phyloP scores from a whole-genome alignment of 2,797 vertebrate species.

The Hoplostethus mediterraneus region DNA sequence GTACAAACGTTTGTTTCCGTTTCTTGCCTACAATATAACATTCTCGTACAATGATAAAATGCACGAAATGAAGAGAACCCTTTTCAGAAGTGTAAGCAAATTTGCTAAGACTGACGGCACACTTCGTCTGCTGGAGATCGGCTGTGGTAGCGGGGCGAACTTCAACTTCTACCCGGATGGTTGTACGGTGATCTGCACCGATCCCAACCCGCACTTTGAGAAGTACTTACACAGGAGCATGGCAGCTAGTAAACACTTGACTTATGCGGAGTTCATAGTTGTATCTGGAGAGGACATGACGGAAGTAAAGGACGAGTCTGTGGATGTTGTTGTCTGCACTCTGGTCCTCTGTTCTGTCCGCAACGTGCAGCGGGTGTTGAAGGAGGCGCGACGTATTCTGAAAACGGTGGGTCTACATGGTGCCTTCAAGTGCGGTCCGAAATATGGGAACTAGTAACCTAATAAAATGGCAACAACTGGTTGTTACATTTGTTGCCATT shows the following conservation, averaged over 20 bases:
- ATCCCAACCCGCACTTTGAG: constrained; percentile 82
- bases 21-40: constrained; percentile 71
- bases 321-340: constrained; percentile 89
- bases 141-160: constrained; percentile 82
- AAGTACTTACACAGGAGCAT: constrained; percentile 81
- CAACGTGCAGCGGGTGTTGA: constrained; percentile 72
- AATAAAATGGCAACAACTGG: too few relatives aligned
- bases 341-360: constrained; percentile 89
- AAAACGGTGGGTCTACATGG: constrained; percentile 80
- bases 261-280: constrained; percentile 78
- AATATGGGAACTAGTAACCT: not conserved
- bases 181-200: constrained; percentile 80
- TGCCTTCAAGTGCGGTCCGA: constrained; percentile 16
- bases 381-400: constrained; percentile 85
- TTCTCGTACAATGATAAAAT: constrained; percentile 77
- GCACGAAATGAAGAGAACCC: constrained; percentile 75
- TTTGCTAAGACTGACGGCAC: constrained; percentile 63
- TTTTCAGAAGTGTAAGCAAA: constrained; percentile 72
- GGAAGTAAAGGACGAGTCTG: constrained; percentile 75
- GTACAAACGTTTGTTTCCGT: constrained; percentile 84
- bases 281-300: constrained; percentile 83
- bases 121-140: constrained; percentile 80
- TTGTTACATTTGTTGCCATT: too few relatives aligned
- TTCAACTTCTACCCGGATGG: constrained; percentile 80
- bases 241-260: constrained; percentile 83